These are phyloP conservation scores for Dasysyrphus albostriatus DNA, from an alignment of 2,888 invertebrate genomes.

Conservation along the genomic window DNA sequence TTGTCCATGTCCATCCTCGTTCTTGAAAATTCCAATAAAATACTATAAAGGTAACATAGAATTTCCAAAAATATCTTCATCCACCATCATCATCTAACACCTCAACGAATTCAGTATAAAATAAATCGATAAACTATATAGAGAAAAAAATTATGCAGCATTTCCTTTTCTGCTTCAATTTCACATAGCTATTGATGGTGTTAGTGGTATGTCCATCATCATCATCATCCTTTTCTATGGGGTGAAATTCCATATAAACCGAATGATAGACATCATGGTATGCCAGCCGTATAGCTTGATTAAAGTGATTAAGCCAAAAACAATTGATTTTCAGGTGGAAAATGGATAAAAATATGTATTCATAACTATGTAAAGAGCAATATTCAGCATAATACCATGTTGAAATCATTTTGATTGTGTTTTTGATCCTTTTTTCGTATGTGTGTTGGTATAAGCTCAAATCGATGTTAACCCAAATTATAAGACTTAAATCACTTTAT, in stretches of 20 bases:
- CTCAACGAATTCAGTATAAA: neutral
- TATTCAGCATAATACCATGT: neutral
- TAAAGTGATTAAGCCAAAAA: constrained; percentile 14
- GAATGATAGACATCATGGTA: constrained; percentile 14
- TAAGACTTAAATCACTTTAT: constrained; percentile 43
- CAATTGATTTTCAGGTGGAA: constrained; percentile 22
- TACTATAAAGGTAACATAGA: neutral
- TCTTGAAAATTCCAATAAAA: constrained; percentile 4
- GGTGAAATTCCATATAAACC: constrained; percentile 6
- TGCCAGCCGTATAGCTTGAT: neutral
- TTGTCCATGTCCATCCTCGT: neutral
- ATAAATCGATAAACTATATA: constrained; percentile 29
- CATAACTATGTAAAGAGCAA: neutral
- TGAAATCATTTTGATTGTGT: neutral
- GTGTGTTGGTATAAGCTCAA: neutral
- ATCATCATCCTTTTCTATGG: neutral
- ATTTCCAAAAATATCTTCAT: constrained; percentile 32
- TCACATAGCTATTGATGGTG: constrained; percentile 16
- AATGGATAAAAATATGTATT: neutral
- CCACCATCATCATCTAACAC: neutral
- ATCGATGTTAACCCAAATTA: constrained; percentile 23
- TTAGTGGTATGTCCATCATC: constrained; percentile 7
- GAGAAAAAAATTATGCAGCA: neutral
- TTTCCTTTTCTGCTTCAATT: constrained; percentile 2
- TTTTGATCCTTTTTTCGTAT: neutral